These are phyloP conservation scores for Drosophila testacea DNA, from an alignment of 2,888 invertebrate species.

Conservation along the genomic window DNA sequence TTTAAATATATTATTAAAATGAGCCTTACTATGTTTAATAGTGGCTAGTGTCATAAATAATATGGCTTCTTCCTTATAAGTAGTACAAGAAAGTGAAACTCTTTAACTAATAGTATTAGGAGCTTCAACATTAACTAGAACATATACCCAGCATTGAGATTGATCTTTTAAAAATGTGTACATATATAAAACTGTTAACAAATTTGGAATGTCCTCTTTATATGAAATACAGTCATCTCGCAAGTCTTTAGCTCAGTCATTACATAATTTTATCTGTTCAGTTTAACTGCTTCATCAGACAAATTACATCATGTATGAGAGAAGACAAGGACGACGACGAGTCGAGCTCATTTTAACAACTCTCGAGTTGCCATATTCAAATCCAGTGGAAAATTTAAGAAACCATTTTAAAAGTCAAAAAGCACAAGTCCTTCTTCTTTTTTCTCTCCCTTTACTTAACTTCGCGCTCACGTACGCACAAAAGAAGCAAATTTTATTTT, in stretches of 20 bases:
- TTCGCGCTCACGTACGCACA: constrained; percentile 54
- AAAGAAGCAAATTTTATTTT: constrained; percentile 67
- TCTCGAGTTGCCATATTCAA: constrained; percentile 47
- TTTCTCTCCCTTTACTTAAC: neutral
- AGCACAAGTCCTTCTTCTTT: constrained; percentile 30
- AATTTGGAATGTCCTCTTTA: neutral
- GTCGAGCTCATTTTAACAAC: constrained; percentile 56
- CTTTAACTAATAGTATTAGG: no score
- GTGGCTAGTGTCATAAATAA: no score
- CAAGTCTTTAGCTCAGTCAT: constrained; percentile 13
- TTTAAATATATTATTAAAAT: no score
- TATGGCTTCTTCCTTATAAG: no score
- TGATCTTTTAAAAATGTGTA: no score
- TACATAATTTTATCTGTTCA: constrained; percentile 21
- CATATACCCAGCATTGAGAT: no score
- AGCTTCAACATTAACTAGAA: no score
- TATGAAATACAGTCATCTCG: neutral
- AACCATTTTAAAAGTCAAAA: constrained; percentile 50
- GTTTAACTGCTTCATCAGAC: constrained; percentile 42
- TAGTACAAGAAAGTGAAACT: no score
- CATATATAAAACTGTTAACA: neutral
- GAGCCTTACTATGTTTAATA: no score
- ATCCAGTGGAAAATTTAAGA: constrained; percentile 52
- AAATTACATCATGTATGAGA: constrained; percentile 46
- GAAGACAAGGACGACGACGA: neutral